Base-by-base conservation (phyloP, 2,888 invertebrate genomes). In the Eupithecia inturbata region DNA sequence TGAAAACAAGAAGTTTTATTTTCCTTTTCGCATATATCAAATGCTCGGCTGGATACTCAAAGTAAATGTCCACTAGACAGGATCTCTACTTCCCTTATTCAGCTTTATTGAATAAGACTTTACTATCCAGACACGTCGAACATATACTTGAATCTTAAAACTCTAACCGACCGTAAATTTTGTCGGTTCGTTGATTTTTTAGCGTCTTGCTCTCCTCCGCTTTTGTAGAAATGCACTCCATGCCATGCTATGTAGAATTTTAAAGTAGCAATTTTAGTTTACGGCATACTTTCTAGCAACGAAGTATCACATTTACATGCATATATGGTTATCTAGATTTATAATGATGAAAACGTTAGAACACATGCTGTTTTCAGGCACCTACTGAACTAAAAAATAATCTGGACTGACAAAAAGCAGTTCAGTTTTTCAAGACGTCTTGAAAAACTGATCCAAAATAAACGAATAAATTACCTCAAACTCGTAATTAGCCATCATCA, bases 201-300 rank as follows among this genome's bases (percentile, higher is more conserved):
- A 66, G 14, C 16, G 26, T 39, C 39, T 39, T 31, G 16, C 7
- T 62, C 31, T 31, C 14, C 66, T 66, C 26, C 22, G 22, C 22
- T 39, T 16, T n/a, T 39, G 36, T 26, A 67, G 28, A 49, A 67
- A 45, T 49, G 66, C 66, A 66, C 36, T 66, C 14, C 10, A 39
- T 66, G 31, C 60, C 6, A 60, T 41, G 60, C 60, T 62, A 62
- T 33, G 72, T 49, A 72, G 68, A 68, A 53, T 31, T 66, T 14
- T 7, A 66, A 7, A 53, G 53, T 71, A 71, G 68, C 74, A 71
- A 76, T 71, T 74, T 71, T 74, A 74, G 67, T 74, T 72, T 71
- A 74, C 64, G 67, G 39, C 66, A 12, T 41, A 41, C 39, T 22
- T 66, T 66, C 66, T 26, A 66, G 22, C 39, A 22, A n/a, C 57